phyloP scores from a whole-genome alignment of 2,113 vertebrate species.

The human region GRCh38 chr14:73943501-73944000 shows the following conservation, averaged over 20 bases:
- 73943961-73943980: neutral
- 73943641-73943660: neutral
- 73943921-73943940: neutral
- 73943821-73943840: neutral
- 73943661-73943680: neutral
- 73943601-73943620: neutral
- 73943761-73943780: neutral
- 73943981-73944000: neutral
- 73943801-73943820: neutral
- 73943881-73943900: neutral
- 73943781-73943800: neutral
- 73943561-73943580: neutral
- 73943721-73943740: neutral
- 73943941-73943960: neutral
- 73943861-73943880: neutral
- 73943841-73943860: neutral
- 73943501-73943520: neutral
- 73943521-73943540: neutral
- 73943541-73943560: neutral
- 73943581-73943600: neutral
- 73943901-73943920: neutral
- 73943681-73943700: neutral
- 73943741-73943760: neutral
- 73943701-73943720: neutral
- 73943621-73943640: neutral